These are phyloP conservation scores for Aphidius colemani DNA, from an alignment of 2,888 invertebrate genomes.

Conservation along the genomic window DNA sequence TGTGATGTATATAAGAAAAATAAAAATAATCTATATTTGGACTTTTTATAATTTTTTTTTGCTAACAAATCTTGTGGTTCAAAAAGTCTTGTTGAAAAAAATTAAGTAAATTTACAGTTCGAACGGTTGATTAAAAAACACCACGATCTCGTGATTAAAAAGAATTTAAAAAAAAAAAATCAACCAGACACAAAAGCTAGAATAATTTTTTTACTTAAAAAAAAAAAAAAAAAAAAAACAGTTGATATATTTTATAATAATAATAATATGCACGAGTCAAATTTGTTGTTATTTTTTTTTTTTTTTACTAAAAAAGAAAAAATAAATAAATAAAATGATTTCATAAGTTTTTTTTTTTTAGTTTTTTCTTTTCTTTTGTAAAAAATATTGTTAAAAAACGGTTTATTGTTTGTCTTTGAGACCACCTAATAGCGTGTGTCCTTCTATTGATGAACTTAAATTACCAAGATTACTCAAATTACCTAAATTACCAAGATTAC, in stretches of 20 bases:
- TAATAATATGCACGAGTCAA: too few species aligned
- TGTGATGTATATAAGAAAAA: too few species aligned
- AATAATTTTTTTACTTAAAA: not conserved
- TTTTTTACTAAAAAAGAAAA: not conserved
- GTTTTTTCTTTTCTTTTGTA: conserved; percentile 3
- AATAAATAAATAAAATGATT: conserved; percentile 10
- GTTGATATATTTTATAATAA: too few species aligned
- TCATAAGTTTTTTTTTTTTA: conserved; percentile 3
- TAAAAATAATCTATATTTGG: too few species aligned
- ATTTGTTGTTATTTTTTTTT: too few species aligned
- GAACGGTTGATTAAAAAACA: conserved; percentile 4
- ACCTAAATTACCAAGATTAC: conserved; percentile 53
- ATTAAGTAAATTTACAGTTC: not conserved
- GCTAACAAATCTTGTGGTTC: too few species aligned
- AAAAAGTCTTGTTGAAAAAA: too few species aligned
- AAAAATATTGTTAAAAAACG: not conserved
- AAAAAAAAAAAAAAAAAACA: conserved; percentile 14
- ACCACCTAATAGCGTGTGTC: conserved; percentile 54
- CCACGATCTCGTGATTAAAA: too few species aligned
- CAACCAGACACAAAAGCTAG: not conserved
- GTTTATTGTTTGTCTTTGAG: conserved; percentile 57
- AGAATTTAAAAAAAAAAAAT: too few species aligned
- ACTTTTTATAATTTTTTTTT: too few species aligned
- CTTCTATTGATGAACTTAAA: conserved; percentile 56
- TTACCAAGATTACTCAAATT: conserved; percentile 56